Conservation (phyloP, 92 coral and sea anemone species). For the Plumapathes pennacea region DNA sequence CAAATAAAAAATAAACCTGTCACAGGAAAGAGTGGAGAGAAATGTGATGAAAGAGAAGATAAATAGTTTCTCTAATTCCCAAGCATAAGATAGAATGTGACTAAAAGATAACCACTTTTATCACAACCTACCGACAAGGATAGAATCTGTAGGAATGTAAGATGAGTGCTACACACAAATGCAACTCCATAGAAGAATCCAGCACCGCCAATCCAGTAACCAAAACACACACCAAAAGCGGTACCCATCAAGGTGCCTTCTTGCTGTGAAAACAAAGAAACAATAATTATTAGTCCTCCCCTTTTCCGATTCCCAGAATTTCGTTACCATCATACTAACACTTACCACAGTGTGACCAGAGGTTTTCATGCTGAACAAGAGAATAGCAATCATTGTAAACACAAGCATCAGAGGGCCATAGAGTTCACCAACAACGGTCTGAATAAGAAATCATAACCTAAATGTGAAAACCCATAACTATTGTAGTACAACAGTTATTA, state of each 20-base stretch:
- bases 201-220: slow-evolving; percentile 98
- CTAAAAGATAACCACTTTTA: too few relatives aligned
- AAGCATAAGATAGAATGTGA: too few relatives aligned
- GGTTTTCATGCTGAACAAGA: slow-evolving; percentile 90
- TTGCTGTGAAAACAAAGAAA: slow-evolving; percentile 59
- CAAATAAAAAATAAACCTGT: too few relatives aligned
- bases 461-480: too few relatives aligned
- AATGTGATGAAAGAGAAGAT: too few relatives aligned
- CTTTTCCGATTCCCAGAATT: too few relatives aligned
- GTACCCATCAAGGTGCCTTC: slow-evolving; percentile 99
- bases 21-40: too few relatives aligned
- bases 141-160: slow-evolving; percentile 88
- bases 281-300: not conserved
- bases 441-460: too few relatives aligned
- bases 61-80: not conserved
- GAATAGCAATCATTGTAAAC: slow-evolving; percentile 85
- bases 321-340: too few relatives aligned
- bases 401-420: slow-evolving; percentile 99
- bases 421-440: slow-evolving; percentile 98
- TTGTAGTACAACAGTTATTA: too few relatives aligned
- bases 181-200: slow-evolving; percentile 85
- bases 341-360: slow-evolving; percentile 99
- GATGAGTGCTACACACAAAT: slow-evolving; percentile 92
- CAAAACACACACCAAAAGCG: slow-evolving; percentile 94
- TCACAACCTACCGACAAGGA: slow-evolving; percentile 85